Evolutionary conservation across 2,797 vertebrate genomes (phyloP), one percentile per base, ranked within the genome.

Genomic region (Petrocephalus schoutedeni): DNA sequence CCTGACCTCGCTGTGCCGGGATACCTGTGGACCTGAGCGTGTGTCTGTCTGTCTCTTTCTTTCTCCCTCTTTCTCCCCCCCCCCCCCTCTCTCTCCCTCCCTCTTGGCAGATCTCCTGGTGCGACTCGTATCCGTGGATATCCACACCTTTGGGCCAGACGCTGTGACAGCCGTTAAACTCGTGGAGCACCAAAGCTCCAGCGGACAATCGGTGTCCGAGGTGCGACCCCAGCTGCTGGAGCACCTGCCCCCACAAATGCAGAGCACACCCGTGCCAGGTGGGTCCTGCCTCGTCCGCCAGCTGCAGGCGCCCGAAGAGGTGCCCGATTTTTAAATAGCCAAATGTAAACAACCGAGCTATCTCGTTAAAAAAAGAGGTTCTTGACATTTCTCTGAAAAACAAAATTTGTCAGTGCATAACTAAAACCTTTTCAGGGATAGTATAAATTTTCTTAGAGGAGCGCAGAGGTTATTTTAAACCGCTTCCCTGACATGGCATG

Each of bases 71-170:
- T 3, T 45, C 41, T 45, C 41, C 4, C 41, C 4, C 1, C 4
- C 41, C 4, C 41, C 4, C 41, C 4, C 41, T 4, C 19, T 51
- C 21, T 51, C 49, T 82, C 41, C 21, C 49, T 51, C 45, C 77
- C 77, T 23, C 90, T 19, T 87, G 88, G 90, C 92, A 99, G 98
- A 99, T 95, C 95, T 98, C 86, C 95, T 99, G 90, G 98, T 99
- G 77, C 97, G 98, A 92, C 94, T 99, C 90, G 97, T 99, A 89
- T 99, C 98, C 3, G 97, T 99, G 91, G 98, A 99, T 93, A 97
- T 99, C 92, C 98, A 99, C 91, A 99, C 98, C 87, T 98, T 99
- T 90, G 98, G 98, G 89, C 96, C 98, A 6, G 98, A 99, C 87
- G 98, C 98, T 71, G 95, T 99, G 57, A 97, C 97, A 54, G 98